These are phyloP conservation scores for Zophobas atratus DNA, from an alignment of 1,140 invertebrate species.

Conservation along the genomic window DNA sequence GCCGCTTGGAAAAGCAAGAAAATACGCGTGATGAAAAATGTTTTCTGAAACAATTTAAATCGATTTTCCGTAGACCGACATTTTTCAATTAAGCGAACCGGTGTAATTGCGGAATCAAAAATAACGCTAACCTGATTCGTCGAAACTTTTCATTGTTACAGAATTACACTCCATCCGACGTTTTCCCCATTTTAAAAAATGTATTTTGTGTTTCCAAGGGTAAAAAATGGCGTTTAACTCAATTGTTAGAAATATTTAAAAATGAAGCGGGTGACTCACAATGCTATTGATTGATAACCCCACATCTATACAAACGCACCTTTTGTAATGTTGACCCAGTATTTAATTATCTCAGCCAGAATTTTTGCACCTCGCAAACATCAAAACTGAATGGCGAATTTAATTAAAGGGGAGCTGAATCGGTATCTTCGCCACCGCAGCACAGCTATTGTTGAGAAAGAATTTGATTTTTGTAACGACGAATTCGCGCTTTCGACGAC, in stretches of 20 bases:
- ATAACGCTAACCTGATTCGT: not conserved
- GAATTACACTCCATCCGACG: not conserved
- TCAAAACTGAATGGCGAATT: conserved; percentile 21
- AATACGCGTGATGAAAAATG: no score
- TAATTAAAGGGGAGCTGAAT: conserved; percentile 16
- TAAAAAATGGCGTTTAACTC: not conserved
- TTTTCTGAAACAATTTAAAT: no score
- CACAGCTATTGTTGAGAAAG: conserved; percentile 5
- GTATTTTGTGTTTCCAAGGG: not conserved
- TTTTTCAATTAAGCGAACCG: not conserved
- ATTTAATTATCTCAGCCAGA: conserved; percentile 22
- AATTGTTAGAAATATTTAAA: conserved; percentile 9
- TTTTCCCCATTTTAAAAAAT: not conserved
- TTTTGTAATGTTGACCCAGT: conserved; percentile 12
- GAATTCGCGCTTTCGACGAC: not conserved
- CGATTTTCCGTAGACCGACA: not conserved
- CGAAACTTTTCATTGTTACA: not conserved
- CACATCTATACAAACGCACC: conserved; percentile 1
- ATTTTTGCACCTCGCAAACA: conserved; percentile 19
- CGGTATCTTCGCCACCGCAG: not conserved
- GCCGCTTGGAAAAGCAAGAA: no score
- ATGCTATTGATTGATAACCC: conserved; percentile 14
- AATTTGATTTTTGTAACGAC: conserved; percentile 7
- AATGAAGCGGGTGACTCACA: not conserved
- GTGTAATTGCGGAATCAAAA: conserved; percentile 7